Conservation (phyloP, 2,113 vertebrate genomes). For the Geococcyx californianus region DNA sequence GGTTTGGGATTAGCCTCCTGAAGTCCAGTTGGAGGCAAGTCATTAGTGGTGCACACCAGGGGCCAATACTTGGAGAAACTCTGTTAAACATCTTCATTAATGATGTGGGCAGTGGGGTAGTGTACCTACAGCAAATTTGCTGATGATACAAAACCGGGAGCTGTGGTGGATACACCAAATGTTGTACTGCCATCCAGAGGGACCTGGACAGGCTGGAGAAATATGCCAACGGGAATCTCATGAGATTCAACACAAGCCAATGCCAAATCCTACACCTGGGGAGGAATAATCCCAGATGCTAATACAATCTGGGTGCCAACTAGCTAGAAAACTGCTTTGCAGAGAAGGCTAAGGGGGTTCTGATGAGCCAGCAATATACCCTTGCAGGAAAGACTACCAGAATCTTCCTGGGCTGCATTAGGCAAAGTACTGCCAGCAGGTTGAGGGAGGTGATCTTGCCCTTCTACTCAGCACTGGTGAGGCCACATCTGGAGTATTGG, state of each 20-base stretch:
- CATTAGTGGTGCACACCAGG: not conserved
- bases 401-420: not conserved
- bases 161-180: not conserved
- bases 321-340: not conserved
- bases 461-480: not conserved
- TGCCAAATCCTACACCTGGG: no score
- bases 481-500: no score
- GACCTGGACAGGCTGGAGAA: not conserved
- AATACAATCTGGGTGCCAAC: not conserved
- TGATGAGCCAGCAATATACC: not conserved
- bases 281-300: not conserved
- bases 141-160: not conserved
- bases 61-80: not conserved
- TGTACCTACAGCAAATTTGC: not conserved
- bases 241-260: no score
- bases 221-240: not conserved
- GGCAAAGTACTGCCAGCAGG: not conserved
- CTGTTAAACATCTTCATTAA: not conserved
- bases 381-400: not conserved
- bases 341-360: not conserved
- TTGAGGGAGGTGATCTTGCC: not conserved
- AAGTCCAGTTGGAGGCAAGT: not conserved
- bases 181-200: not conserved
- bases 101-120: not conserved
- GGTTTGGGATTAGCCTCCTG: not conserved